Conservation (phyloP, 1,140 invertebrate genomes). For the Anadara kagoshimensis region DNA sequence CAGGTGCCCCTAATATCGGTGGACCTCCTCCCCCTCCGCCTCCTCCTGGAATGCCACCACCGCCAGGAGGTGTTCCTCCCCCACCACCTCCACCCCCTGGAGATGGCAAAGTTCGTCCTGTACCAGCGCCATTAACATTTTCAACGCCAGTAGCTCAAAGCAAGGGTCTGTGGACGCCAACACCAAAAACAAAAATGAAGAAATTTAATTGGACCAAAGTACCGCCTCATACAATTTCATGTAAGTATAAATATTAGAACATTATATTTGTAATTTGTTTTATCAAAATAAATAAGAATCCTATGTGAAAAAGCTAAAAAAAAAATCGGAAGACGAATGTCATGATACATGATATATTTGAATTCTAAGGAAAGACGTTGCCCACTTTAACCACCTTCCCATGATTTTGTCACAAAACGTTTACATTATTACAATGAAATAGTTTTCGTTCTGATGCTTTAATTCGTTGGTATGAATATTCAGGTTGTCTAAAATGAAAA, state of each 20-base stretch:
- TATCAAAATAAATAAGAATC: too few species aligned
- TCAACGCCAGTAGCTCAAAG: conserved; percentile 14
- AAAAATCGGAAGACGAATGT: too few species aligned
- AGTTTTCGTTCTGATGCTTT: too few species aligned
- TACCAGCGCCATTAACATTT: conserved; percentile 31
- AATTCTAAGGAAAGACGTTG: too few species aligned
- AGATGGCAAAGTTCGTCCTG: conserved; percentile 14
- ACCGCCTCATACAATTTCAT: conserved; percentile 51
- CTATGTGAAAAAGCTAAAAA: too few species aligned
- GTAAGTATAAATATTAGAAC: conserved; percentile 49
- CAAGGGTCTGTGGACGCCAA: conserved; percentile 52
- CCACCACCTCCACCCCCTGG: conserved; percentile 43
- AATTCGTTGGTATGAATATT: too few species aligned
- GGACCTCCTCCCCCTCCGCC: conserved; percentile 21
- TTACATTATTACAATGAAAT: too few species aligned
- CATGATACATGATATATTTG: too few species aligned
- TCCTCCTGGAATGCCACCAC: conserved; percentile 39
- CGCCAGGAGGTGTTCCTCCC: conserved; percentile 42
- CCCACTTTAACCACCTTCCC: too few species aligned
- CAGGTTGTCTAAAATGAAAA: too few species aligned
- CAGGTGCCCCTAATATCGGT: conserved; percentile 31
- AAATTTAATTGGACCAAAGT: conserved; percentile 72
- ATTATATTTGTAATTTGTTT: too few species aligned
- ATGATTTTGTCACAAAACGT: too few species aligned
- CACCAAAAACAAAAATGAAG: conserved; percentile 70